Conservation (phyloP, 2,888 invertebrate species). For the Standfussiana lucernea region DNA sequence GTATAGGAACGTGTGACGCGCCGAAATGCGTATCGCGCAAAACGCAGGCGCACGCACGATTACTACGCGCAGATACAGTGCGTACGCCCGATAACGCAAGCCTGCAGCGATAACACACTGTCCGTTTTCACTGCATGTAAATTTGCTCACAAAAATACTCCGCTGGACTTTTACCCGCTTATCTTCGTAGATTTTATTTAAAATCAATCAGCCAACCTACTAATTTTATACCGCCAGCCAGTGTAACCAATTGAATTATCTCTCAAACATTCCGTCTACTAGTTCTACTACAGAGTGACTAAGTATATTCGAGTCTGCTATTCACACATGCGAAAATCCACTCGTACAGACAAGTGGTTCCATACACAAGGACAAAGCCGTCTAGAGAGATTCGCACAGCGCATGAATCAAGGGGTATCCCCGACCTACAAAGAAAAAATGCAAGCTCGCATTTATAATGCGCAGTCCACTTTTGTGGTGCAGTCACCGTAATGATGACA, state of each 20-base stretch:
- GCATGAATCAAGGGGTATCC: conserved; percentile 83
- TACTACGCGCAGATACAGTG: conserved; percentile 82
- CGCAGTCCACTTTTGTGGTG: conserved; percentile 84
- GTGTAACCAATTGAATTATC: background rate
- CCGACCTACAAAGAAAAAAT: conserved; percentile 86
- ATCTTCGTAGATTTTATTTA: conserved; percentile 57
- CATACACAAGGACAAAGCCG: conserved; percentile 74
- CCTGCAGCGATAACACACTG: conserved; percentile 80
- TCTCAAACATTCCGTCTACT: conserved; percentile 4
- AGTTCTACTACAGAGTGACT: background rate
- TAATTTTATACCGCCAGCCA: conserved; percentile 1
- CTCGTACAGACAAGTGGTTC: conserved; percentile 36
- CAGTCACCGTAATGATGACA: conserved; percentile 85
- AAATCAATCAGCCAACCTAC: conserved; percentile 29
- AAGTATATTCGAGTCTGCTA: conserved; percentile 21
- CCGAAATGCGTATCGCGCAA: conserved; percentile 82
- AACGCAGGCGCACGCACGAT: conserved; percentile 85
- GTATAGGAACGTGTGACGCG: conserved; percentile 78
- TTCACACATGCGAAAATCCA: conserved; percentile 58
- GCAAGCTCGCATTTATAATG: conserved; percentile 79
- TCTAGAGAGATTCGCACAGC: conserved; percentile 80
- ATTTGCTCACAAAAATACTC: conserved; percentile 77
- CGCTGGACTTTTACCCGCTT: conserved; percentile 68
- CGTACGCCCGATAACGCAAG: conserved; percentile 83
- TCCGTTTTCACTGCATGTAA: conserved; percentile 75